phyloP scores from a whole-genome alignment of 2,113 vertebrate genomes.

The Erythrocercus mccallii region DNA sequence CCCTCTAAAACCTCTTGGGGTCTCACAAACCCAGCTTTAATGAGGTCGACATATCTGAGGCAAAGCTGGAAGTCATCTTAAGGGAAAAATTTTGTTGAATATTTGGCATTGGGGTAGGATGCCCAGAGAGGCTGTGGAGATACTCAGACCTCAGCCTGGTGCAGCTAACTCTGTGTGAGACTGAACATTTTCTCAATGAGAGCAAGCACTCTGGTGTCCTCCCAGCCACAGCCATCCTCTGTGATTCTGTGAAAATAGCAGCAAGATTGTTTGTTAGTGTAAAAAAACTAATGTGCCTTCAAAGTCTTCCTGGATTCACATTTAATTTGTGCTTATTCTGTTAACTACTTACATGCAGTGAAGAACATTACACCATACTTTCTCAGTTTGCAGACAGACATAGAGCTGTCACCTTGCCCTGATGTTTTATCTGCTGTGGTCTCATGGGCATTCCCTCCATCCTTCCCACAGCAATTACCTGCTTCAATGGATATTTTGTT shows the following conservation, averaged over 20 bases:
- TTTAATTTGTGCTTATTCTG: not conserved
- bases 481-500: constrained; percentile 30
- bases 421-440: not conserved
- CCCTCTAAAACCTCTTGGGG: not conserved
- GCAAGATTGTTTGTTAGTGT: not conserved
- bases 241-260: not conserved
- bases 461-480: constrained; percentile 26
- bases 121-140: not conserved
- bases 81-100: not conserved
- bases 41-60: not conserved
- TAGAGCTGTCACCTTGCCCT: not conserved
- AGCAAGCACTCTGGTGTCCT: too few relatives aligned
- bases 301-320: not conserved
- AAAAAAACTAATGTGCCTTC: not conserved
- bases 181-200: not conserved
- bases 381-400: not conserved
- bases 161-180: not conserved
- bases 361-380: not conserved
- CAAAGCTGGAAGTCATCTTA: not conserved
- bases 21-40: not conserved
- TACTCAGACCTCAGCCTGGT: not conserved
- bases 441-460: not conserved
- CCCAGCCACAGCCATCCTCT: not conserved
- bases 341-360: not conserved
- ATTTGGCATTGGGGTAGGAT: not conserved